Evolutionary conservation across 2,888 invertebrate species (phyloP).

Genomic region (Rhaphigaster nebulosa): DNA sequence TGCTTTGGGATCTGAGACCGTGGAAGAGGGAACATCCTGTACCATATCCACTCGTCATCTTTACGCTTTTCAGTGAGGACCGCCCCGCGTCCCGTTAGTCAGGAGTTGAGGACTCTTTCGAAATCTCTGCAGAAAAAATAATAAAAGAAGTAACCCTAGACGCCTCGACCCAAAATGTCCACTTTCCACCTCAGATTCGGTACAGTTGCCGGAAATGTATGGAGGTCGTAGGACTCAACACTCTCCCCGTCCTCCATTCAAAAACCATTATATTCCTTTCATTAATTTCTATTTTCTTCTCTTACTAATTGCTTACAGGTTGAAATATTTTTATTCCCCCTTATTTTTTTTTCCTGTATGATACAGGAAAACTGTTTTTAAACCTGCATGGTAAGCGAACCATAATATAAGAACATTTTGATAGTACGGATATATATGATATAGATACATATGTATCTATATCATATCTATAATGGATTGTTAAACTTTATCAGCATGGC

Average conservation of each 20-base stretch:
- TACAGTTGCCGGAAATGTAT: constrained; percentile 33
- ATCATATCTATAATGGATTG: too few relatives aligned
- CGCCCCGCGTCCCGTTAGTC: not conserved
- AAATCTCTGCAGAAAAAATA: constrained; percentile 29
- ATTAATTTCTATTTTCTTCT: not conserved
- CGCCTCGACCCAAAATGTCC: constrained; percentile 14
- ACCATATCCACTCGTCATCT: constrained; percentile 18
- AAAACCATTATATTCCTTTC: not conserved
- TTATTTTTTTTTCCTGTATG: too few relatives aligned
- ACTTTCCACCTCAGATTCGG: constrained; percentile 25
- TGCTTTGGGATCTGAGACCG: not conserved
- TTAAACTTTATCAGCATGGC: too few relatives aligned
- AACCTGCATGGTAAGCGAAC: too few relatives aligned
- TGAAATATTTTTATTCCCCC: too few relatives aligned
- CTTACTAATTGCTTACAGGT: too few relatives aligned
- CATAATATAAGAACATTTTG: too few relatives aligned
- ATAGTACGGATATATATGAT: too few relatives aligned
- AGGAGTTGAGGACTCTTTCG: not conserved
- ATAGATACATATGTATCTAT: too few relatives aligned
- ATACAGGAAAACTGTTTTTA: too few relatives aligned
- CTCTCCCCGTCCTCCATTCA: constrained; percentile 40
- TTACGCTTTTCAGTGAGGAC: not conserved
- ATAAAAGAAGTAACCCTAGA: constrained; percentile 12
- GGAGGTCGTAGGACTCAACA: not conserved
- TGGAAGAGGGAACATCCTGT: not conserved